Conservation (phyloP, 2,888 invertebrate species). For the Ophion costatus region DNA sequence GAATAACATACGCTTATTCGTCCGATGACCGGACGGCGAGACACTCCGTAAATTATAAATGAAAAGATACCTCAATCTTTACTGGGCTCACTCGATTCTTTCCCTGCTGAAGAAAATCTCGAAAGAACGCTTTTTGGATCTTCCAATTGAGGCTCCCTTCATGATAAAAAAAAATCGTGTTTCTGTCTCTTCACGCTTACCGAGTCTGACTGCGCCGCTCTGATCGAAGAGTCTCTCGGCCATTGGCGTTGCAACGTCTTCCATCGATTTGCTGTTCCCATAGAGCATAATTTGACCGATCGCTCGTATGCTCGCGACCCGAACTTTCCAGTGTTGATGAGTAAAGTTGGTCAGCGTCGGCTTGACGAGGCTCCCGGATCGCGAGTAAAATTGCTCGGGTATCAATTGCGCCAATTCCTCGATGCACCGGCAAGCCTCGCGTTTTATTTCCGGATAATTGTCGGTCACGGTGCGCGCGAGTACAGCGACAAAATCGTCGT, state of each 20-base stretch:
- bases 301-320: constrained; percentile 90
- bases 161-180: not conserved
- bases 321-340: constrained; percentile 93
- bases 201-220: constrained; percentile 89
- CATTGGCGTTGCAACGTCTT: constrained; percentile 90
- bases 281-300: constrained; percentile 86
- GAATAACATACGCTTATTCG: too few relatives aligned
- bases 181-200: constrained; percentile 66
- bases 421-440: constrained; percentile 90
- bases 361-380: constrained; percentile 89
- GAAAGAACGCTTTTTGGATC: too few relatives aligned
- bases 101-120: too few relatives aligned
- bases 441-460: constrained; percentile 92
- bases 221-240: constrained; percentile 95
- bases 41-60: too few relatives aligned
- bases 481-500: constrained; percentile 91
- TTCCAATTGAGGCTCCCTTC: too few relatives aligned
- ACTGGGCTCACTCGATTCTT: too few relatives aligned
- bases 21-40: too few relatives aligned
- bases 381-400: constrained; percentile 89
- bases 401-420: constrained; percentile 87
- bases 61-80: too few relatives aligned
- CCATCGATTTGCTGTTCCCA: constrained; percentile 89
- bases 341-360: constrained; percentile 89
- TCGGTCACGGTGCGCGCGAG: constrained; percentile 90